Percentiles rank a stretch among this genome's conserved stretches.
Conservation (phyloP, 2,113 vertebrate species). For the Carlito syrichta region DNA sequence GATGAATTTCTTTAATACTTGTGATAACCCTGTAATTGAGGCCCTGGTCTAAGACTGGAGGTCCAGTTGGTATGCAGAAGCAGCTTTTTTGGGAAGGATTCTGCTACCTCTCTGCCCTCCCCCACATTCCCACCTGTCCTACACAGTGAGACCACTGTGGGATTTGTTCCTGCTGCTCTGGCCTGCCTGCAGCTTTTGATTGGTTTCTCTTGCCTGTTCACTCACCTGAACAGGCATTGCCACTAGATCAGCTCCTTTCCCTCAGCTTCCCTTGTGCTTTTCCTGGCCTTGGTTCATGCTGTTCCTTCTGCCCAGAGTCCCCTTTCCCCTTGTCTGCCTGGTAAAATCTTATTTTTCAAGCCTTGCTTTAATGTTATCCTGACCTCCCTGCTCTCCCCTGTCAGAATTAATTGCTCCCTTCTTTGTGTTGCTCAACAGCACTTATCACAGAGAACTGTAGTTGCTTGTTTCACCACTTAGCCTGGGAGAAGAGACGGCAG, state of each 20-base stretch:
- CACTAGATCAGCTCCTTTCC: neutral
- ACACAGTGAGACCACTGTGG: neutral
- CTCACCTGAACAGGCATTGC: neutral
- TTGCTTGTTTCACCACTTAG: constrained; percentile 48
- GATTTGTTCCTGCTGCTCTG: neutral
- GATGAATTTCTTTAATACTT: neutral
- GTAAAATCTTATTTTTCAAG: constrained; percentile 63
- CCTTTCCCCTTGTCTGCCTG: constrained; percentile 25
- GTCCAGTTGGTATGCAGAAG: neutral
- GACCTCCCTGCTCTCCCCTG: constrained; percentile 65
- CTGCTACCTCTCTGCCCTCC: neutral
- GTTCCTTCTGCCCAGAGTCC: constrained; percentile 32
- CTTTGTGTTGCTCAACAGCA: constrained; percentile 65
- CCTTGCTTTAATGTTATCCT: constrained; percentile 57
- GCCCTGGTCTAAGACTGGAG: neutral
- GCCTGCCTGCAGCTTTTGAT: neutral
- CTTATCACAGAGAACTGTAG: constrained; percentile 57
- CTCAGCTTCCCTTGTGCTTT: constrained; percentile 15
- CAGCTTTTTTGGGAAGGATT: neutral
- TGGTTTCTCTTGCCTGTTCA: neutral
- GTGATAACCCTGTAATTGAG: neutral
- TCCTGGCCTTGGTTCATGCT: neutral
- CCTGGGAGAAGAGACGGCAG: neutral
- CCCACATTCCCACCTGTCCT: neutral
- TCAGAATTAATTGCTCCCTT: constrained; percentile 71